Evolutionary conservation across 2,113 vertebrate species (phyloP).

Genomic region (Datnioides undecimradiatus): DNA sequence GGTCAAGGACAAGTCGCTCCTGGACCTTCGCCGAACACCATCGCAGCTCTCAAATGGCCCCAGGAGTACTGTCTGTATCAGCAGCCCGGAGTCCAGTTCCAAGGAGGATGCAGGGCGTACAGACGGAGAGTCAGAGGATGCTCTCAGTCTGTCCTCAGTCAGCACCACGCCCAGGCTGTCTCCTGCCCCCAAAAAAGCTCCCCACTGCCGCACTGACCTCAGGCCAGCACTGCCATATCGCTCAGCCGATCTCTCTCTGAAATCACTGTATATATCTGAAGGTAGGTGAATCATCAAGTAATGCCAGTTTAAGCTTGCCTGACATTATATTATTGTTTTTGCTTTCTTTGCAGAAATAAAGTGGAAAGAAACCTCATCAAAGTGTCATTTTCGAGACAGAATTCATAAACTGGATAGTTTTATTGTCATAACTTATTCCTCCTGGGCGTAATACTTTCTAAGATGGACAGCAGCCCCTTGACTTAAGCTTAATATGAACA

Average conservation of each 20-base stretch:
- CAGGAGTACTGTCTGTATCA: conserved; percentile 86
- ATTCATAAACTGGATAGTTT: conserved; percentile 12
- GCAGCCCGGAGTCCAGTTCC: conserved; percentile 95
- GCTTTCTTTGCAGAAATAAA: not conserved
- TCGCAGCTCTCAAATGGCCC: conserved; percentile 85
- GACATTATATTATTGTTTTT: not conserved
- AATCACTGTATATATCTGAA: conserved; percentile 86
- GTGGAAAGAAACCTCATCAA: conserved; percentile 10
- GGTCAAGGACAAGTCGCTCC: conserved; percentile 74
- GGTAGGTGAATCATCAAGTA: conserved; percentile 74
- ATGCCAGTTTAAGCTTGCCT: not conserved
- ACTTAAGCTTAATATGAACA: not conserved
- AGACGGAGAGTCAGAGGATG: conserved; percentile 92
- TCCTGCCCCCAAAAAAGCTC: conserved; percentile 86
- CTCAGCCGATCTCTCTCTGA: conserved; percentile 85
- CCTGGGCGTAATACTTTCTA: not conserved
- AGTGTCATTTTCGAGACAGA: conserved; percentile 16
- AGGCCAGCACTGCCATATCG: conserved; percentile 80
- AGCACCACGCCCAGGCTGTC: conserved; percentile 79
- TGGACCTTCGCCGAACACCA: conserved; percentile 65
- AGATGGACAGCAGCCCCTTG: not conserved
- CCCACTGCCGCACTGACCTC: conserved; percentile 81
- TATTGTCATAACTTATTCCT: conserved; percentile 15
- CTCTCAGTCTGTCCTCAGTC: conserved; percentile 88
- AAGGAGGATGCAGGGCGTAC: conserved; percentile 91